Evolutionary conservation across 1,140 invertebrate species (phyloP).

Genomic region (Brachionus rotundiformis): DNA sequence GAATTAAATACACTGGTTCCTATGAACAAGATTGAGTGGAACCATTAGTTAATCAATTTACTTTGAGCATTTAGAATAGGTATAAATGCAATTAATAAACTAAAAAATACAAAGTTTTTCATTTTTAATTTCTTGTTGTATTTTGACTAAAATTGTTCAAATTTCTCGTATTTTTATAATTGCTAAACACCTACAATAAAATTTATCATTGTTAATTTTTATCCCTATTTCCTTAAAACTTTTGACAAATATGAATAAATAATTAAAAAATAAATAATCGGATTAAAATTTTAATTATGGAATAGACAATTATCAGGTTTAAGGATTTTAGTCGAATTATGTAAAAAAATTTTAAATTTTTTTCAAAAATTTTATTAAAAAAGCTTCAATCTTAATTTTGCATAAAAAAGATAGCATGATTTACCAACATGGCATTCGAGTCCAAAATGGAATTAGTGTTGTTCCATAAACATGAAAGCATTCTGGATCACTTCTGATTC

Average conservation of each 20-base stretch:
- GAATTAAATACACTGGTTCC: too few species aligned
- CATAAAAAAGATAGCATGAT: background rate
- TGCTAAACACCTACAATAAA: background rate
- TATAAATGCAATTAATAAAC: background rate
- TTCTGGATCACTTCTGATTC: conserved; percentile 2
- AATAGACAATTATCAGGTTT: background rate
- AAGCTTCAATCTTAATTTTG: conserved; percentile 11
- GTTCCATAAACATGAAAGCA: conserved; percentile 50
- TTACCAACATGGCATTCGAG: conserved; percentile 48
- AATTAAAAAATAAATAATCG: background rate
- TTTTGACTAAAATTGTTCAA: background rate
- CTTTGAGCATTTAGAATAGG: conserved; percentile 5
- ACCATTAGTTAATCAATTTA: background rate
- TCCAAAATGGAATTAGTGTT: conserved; percentile 34
- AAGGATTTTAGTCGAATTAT: background rate
- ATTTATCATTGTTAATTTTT: background rate
- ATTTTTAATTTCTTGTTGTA: background rate
- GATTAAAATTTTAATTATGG: background rate
- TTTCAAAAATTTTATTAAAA: background rate
- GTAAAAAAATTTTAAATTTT: conserved; percentile 13
- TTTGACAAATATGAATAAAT: conserved; percentile 4
- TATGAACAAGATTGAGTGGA: too few species aligned
- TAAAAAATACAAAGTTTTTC: too few species aligned
- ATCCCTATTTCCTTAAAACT: background rate
- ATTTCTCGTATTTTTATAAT: background rate